Percentiles rank a stretch among this genome's conserved stretches.
Conservation (phyloP, 1,140 invertebrate genomes). For the Vanessa tameamea region DNA sequence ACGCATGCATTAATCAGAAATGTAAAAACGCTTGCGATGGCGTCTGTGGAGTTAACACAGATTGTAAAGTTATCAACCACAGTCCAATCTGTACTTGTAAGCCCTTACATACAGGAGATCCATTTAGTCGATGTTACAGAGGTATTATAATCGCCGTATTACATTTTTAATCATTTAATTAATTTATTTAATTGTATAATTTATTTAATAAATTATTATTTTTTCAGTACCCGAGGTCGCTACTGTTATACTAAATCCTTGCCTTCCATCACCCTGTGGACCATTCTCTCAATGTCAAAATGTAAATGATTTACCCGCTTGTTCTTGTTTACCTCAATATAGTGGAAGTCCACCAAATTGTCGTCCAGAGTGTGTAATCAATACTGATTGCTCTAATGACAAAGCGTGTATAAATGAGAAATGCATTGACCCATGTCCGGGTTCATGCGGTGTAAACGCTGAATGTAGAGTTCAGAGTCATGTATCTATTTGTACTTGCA, state of each 20-base stretch:
- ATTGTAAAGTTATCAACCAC: constrained; percentile 82
- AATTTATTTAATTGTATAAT: constrained; percentile 37
- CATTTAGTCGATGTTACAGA: constrained; percentile 80
- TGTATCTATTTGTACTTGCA: constrained; percentile 86
- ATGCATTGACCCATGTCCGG: constrained; percentile 89
- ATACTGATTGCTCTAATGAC: constrained; percentile 87
- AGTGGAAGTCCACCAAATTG: constrained; percentile 88
- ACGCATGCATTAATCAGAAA: constrained; percentile 78
- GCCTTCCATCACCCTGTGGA: constrained; percentile 87
- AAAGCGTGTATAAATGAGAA: constrained; percentile 87
- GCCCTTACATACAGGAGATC: constrained; percentile 82
- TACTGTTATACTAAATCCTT: constrained; percentile 79
- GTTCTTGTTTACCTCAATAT: constrained; percentile 85
- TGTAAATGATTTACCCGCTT: constrained; percentile 83
- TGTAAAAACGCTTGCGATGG: constrained; percentile 82
- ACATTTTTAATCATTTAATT: neutral
- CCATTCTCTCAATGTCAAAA: constrained; percentile 87
- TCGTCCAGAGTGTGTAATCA: constrained; percentile 86
- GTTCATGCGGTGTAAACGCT: constrained; percentile 88
- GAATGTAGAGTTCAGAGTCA: constrained; percentile 88
- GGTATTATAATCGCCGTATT: constrained; percentile 42
- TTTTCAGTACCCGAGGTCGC: constrained; percentile 62
- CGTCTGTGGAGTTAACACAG: constrained; percentile 82
- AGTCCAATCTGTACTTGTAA: constrained; percentile 81
- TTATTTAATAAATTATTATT: constrained; percentile 35